These are phyloP conservation scores for Dryomyza anilis DNA, from an alignment of 2,888 invertebrate genomes.

Conservation along the genomic window DNA sequence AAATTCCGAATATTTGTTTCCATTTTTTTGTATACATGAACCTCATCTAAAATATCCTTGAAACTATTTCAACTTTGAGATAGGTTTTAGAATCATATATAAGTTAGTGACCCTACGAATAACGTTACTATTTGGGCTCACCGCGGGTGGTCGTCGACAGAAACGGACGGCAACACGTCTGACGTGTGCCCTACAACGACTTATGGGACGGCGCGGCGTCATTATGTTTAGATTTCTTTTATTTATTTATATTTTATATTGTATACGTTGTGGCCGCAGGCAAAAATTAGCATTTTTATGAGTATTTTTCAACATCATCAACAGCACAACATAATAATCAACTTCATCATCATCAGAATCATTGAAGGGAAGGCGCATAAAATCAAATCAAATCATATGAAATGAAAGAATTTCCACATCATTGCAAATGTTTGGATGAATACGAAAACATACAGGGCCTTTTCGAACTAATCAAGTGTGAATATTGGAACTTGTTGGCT, in stretches of 20 bases:
- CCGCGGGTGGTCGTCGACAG: neutral
- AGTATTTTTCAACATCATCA: neutral
- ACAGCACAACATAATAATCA: neutral
- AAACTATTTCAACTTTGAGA: neutral
- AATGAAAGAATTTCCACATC: conserved; percentile 11
- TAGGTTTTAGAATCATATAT: no score
- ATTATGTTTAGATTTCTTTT: neutral
- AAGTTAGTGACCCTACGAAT: neutral
- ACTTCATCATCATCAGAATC: neutral
- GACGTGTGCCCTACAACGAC: conserved; percentile 4
- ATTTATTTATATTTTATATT: no score
- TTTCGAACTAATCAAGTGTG: conserved; percentile 14
- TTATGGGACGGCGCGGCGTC: neutral
- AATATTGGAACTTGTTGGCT: neutral
- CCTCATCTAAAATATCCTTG: neutral
- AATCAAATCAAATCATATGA: neutral
- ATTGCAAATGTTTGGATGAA: conserved; percentile 8
- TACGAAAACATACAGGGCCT: no score
- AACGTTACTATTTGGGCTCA: neutral
- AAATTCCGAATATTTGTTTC: no score
- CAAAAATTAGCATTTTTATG: conserved; percentile 18
- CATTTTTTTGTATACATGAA: no score
- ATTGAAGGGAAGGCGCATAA: neutral
- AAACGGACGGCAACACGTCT: neutral
- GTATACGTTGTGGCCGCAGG: conserved; percentile 13